These are phyloP conservation scores for Cynoglossus semilaevis DNA, from an alignment of 2,113 vertebrate species.

Conservation along the genomic window DNA sequence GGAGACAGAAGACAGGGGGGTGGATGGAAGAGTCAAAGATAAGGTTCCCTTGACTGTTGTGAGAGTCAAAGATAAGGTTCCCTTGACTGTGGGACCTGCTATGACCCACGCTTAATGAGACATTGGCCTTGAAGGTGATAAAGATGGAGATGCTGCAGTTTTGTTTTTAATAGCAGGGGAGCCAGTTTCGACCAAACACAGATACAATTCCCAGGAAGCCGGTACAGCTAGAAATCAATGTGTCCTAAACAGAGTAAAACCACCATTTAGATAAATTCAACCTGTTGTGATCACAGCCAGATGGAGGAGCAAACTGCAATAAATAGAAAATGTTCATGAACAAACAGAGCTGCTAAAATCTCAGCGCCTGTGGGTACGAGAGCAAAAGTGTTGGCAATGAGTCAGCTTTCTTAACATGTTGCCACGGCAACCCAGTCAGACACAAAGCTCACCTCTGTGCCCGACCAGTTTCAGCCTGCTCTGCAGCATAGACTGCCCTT, in stretches of 20 bases:
- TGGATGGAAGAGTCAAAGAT: no score
- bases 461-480: conserved; percentile 38
- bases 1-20: no score
- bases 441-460: conserved; percentile 63
- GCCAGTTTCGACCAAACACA: neutral
- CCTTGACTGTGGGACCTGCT: no score
- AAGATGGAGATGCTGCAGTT: no score
- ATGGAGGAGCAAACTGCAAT: conserved; percentile 11
- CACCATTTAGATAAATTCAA: neutral
- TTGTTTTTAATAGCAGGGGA: no score
- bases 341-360: conserved; percentile 37
- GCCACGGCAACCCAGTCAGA: conserved; percentile 48
- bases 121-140: no score
- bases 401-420: conserved; percentile 58
- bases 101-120: no score
- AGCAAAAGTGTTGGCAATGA: conserved; percentile 41
- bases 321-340: conserved; percentile 46
- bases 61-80: no score
- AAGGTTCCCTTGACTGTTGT: no score
- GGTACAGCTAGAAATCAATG: neutral
- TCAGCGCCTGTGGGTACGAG: conserved; percentile 26
- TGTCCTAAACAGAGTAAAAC: neutral
- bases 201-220: neutral
- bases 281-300: neutral
- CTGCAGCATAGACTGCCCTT: conserved; percentile 36